Base-by-base conservation (phyloP, 2,888 invertebrate genomes). In the Eulithis testata region DNA sequence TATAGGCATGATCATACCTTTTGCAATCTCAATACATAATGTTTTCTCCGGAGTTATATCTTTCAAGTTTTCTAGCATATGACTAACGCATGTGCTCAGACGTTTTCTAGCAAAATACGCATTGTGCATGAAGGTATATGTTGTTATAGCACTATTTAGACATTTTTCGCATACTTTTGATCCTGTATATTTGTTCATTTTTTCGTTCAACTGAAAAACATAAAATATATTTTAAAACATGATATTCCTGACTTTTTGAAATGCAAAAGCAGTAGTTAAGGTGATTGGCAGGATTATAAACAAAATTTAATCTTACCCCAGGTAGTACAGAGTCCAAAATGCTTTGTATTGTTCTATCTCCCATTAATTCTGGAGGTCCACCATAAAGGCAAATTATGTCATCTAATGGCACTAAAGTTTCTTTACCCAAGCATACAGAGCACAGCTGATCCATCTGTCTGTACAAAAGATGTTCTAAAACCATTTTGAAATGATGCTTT, bases 111-210 rank as follows among this genome's bases (percentile, higher is more conserved):
- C 80, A 50, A 85, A 85, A 14, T 80, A 76, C 5, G 82, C 81
- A 64, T 88, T 86, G 21, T 81, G 77, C 61, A 83, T 80, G 57
- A 92, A 91, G 45, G 89, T 74, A 60, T 90, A 91, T 7, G 89
- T 77, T 0, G 83, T 84, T 7, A 91, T 80, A 2, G 89, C 86
- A 66, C 82, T 81, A 63, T 87, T 83, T 66, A 90, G 77, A 74
- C 92, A 93, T 63, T 80, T 83, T 74, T 89, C 83, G 65, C 92
- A 93, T 77, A 93, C 86, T 84, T 90, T 91, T 66, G 85, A 84
- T 63, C 90, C 90, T 37, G 84, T 82, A 73, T 83, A 84, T 75
- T 81, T 82, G 70, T 80, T 75, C 63, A 77, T 72, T 63, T 83
- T 83, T 79, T 88, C 89, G 89, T 91, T 90, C 75, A 92, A 90